phyloP scores from a whole-genome alignment of 2,797 vertebrate species.

The Anguilla obscura region DNA sequence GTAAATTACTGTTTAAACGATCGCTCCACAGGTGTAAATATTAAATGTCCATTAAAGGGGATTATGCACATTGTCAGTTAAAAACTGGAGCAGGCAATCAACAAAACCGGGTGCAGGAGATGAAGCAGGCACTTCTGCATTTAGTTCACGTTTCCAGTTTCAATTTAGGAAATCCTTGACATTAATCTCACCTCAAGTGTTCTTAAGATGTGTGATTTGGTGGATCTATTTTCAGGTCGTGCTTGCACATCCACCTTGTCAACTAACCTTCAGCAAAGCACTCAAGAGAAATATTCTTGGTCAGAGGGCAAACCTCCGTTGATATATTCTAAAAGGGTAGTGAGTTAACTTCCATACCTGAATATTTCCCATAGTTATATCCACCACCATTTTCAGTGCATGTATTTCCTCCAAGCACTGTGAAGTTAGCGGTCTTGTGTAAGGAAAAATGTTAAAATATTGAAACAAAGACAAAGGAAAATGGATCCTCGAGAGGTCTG shows the following conservation, averaged over 20 bases:
- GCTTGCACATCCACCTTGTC: slow-evolving; percentile 6
- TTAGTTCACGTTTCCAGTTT: slow-evolving; percentile 28
- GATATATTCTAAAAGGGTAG: background rate
- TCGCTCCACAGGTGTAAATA: slow-evolving; percentile 31
- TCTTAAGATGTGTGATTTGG: slow-evolving; percentile 5
- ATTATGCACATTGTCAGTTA: slow-evolving; percentile 25
- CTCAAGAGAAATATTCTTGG: background rate
- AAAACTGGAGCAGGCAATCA: slow-evolving; percentile 17
- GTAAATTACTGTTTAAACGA: slow-evolving; percentile 28
- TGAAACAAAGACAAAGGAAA: too few relatives aligned
- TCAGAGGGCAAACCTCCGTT: background rate
- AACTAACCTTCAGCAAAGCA: background rate
- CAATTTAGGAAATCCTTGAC: slow-evolving; percentile 16
- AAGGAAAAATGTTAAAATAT: too few relatives aligned
- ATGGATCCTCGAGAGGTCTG: too few relatives aligned
- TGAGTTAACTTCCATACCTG: too few relatives aligned
- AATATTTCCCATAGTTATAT: too few relatives aligned
- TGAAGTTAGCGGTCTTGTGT: too few relatives aligned
- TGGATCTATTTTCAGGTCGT: background rate
- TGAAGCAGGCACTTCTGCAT: background rate
- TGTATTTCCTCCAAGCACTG: too few relatives aligned
- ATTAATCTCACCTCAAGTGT: slow-evolving; percentile 33
- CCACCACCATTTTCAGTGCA: too few relatives aligned
- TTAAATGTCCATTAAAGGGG: slow-evolving; percentile 28
- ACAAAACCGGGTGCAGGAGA: background rate